Conservation (phyloP, 1,140 invertebrate species). For the Diabrotica undecimpunctata region DNA sequence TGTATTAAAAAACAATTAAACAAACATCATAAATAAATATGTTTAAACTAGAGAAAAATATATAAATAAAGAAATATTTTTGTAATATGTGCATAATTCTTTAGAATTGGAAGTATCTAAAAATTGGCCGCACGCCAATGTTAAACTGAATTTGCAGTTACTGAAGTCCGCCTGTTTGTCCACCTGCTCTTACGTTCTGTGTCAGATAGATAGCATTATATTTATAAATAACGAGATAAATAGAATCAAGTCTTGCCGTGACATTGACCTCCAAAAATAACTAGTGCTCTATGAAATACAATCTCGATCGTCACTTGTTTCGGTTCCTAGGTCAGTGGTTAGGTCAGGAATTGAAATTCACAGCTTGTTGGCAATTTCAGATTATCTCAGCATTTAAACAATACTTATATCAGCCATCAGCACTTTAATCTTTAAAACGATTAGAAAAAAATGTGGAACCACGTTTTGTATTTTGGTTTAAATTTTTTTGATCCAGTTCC, state of each 20-base stretch:
- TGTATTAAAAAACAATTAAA: too few species aligned
- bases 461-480: too few species aligned
- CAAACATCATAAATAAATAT: too few species aligned
- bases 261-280: slow-evolving; percentile 10
- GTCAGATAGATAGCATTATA: background rate
- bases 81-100: too few species aligned
- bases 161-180: background rate
- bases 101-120: too few species aligned
- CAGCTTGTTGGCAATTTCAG: background rate
- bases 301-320: background rate
- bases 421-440: too few species aligned
- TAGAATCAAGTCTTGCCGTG: slow-evolving; percentile 6
- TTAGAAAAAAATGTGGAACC: too few species aligned
- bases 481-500: too few species aligned
- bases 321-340: background rate
- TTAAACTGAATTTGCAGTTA: background rate
- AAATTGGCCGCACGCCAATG: background rate
- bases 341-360: slow-evolving; percentile 9
- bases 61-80: too few species aligned
- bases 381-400: too few species aligned
- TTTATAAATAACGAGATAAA: slow-evolving; percentile 9
- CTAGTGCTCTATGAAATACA: slow-evolving; percentile 1
- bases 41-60: too few species aligned
- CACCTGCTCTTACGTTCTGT: background rate
- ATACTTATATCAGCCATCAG: too few species aligned